Percentiles rank a stretch among this genome's conserved stretches.
Evolutionary conservation across 2,888 invertebrate species (phyloP).

Genomic region (Orthosia incerta): DNA sequence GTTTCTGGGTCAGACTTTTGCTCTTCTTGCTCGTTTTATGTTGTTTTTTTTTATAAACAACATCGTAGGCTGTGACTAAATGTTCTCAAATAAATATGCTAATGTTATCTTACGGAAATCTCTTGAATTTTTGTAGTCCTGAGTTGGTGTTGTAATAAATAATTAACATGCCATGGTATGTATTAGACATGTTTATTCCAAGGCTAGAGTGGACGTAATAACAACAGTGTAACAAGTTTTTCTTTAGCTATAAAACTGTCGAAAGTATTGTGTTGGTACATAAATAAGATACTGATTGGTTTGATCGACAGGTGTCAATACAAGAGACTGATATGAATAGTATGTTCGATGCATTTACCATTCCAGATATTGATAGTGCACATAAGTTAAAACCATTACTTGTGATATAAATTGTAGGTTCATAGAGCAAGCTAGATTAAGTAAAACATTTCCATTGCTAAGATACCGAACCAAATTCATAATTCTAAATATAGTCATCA

Average conservation of each 20-base stretch:
- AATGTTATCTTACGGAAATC: slow-evolving; percentile 65
- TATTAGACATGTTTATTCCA: slow-evolving; percentile 57
- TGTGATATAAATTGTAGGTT: neutral
- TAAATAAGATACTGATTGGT: slow-evolving; percentile 52
- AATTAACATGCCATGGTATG: slow-evolving; percentile 60
- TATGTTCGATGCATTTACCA: slow-evolving; percentile 35
- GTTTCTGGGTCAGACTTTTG: slow-evolving; percentile 41
- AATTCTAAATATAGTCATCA: neutral
- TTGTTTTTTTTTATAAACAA: slow-evolving; percentile 29
- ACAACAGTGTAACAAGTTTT: slow-evolving; percentile 50
- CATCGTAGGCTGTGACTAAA: slow-evolving; percentile 43
- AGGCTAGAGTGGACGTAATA: slow-evolving; percentile 55
- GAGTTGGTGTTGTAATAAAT: slow-evolving; percentile 62
- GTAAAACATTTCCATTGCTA: neutral
- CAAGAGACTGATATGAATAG: slow-evolving; percentile 28
- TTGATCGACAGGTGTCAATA: slow-evolving; percentile 61
- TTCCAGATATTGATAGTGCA: slow-evolving; percentile 28
- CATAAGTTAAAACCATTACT: neutral
- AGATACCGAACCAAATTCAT: neutral
- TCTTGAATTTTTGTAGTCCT: slow-evolving; percentile 61
- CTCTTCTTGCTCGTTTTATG: slow-evolving; percentile 29
- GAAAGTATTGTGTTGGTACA: slow-evolving; percentile 52
- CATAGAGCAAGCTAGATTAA: neutral
- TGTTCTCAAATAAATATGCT: slow-evolving; percentile 54
- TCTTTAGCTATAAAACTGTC: slow-evolving; percentile 55